phyloP scores from a whole-genome alignment of 2,113 vertebrate species.

The Deroptyus accipitrinus region DNA sequence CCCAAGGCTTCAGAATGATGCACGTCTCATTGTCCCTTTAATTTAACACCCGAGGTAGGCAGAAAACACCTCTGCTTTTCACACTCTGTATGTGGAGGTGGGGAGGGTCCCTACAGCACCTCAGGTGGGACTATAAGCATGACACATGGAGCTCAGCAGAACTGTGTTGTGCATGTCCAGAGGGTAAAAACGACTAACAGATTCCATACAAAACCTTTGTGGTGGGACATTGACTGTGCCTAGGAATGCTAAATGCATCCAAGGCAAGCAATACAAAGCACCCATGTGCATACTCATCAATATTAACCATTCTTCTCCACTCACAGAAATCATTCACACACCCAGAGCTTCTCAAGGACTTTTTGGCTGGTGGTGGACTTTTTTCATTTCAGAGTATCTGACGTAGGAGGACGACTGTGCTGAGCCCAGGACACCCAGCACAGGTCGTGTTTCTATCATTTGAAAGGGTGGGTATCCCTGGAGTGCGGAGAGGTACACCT shows the following conservation, averaged over 20 bases:
- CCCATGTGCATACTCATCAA: not conserved
- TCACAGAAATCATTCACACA: not conserved
- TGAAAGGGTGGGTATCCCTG: not conserved
- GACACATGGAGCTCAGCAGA: not conserved
- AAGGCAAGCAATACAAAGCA: not conserved
- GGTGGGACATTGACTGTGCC: not conserved
- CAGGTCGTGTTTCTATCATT: not conserved
- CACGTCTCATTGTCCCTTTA: not conserved
- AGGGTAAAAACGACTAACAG: accelerated
- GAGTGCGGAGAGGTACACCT: not conserved
- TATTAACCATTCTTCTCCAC: not conserved
- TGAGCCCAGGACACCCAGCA: not conserved
- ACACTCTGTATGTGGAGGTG: not conserved
- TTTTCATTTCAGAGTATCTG: not conserved
- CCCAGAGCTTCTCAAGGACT: not conserved
- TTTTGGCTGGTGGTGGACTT: not conserved
- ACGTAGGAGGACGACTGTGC: not conserved
- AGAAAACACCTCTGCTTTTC: not conserved
- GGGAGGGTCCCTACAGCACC: not conserved
- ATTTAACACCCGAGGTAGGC: not conserved
- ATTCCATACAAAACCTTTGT: not conserved
- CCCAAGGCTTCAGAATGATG: not conserved
- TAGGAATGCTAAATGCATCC: not conserved
- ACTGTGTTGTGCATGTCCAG: not conserved
- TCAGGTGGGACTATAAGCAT: not conserved